Base-by-base conservation (phyloP, 2,113 vertebrate species). In the Nesoenas mayeri region DNA sequence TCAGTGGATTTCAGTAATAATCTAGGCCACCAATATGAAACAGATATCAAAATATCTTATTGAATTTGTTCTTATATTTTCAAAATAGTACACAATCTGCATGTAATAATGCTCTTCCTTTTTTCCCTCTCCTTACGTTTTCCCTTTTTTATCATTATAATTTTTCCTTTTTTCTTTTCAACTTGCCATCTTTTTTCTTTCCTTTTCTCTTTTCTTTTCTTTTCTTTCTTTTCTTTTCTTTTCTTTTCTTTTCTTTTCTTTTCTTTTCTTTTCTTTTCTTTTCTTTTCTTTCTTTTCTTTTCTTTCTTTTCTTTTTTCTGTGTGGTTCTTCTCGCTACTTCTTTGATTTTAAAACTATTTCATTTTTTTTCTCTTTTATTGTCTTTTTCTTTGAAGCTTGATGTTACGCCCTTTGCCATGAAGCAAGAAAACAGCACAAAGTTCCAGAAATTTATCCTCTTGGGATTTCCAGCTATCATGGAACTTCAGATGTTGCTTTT, bases 401-500 rank as follows among this genome's bases (percentile, higher is more conserved):
- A 36, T 67, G 16, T 28, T 67, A 16, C 31, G 15, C 10, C 54
- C 14, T 38, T 54, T 54, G 48, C 17, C n/a, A 91, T 81, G 70
- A 62, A 64, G 48, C 40, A 74, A 48, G 48, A 57, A 44, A 94
- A 79, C 57, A 53, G 31, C 53, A 94, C 67, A 29, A 47, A 36
- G 21, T 42, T 90, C 38, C 82, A 70, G 26, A 85, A 74, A 40
- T 96, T 94, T 42, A 54, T 89, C 34, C 69, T 95, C 5, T 17
- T 96, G 34, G 95, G 90, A 56, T 96, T 96, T 64, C 88, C 92
- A 13, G 42, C 92, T 34, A 47, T 54, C 57, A 57, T 47, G 26
- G 84, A 88, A 69, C 26, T 94, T 77, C 88, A 95, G 24, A 71
- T 91, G 32, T 31, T 96, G 40, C 88, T 97, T 8, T 96, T 94